These are phyloP conservation scores for Trachythela sp. DNA, from an alignment of 64 coral and sea anemone species.

Conservation along the genomic window DNA sequence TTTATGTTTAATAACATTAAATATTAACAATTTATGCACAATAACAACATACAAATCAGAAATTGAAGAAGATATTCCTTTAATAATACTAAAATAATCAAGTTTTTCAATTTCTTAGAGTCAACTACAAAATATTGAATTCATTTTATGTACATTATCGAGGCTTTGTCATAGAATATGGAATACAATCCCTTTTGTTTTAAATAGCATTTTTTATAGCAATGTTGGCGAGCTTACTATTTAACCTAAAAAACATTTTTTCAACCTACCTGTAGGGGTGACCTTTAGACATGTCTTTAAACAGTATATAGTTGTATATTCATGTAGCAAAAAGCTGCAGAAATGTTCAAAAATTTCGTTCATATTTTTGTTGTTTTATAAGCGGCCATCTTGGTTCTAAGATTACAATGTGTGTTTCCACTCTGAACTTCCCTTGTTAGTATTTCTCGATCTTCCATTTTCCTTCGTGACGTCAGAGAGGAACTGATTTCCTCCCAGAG, in stretches of 20 bases:
- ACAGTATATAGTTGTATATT: neutral
- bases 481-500: too few species aligned
- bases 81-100: too few species aligned
- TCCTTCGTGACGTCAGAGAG: too few species aligned
- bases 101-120: too few species aligned
- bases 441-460: too few species aligned
- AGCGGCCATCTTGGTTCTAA: neutral
- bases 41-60: too few species aligned
- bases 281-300: conserved; percentile 13
- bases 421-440: neutral
- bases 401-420: neutral
- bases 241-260: neutral
- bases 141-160: too few species aligned
- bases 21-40: too few species aligned
- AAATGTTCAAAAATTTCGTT: neutral
- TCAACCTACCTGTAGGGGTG: neutral
- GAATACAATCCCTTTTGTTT: neutral
- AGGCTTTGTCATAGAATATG: too few species aligned
- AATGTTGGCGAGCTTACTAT: neutral
- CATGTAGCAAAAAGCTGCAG: neutral
- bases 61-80: too few species aligned
- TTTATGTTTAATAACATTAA: too few species aligned
- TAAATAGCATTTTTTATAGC: neutral
- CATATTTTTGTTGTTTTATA: neutral
- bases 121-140: too few species aligned